Percentiles rank a stretch among this genome's conserved stretches.
Evolutionary conservation across 2,888 invertebrate species (phyloP).

Genomic region (Protodeltote pygarga): DNA sequence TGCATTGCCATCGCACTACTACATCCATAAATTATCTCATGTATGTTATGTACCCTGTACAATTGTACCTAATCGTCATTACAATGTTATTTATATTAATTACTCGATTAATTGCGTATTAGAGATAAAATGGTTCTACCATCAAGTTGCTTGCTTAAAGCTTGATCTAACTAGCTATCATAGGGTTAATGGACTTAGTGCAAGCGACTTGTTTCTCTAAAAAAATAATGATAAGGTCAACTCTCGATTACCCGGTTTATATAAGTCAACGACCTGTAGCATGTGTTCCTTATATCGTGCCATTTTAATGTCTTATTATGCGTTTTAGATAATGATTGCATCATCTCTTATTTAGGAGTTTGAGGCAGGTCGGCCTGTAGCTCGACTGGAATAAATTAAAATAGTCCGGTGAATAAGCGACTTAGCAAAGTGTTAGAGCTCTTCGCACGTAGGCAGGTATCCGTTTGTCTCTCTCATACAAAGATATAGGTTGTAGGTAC

Average conservation of each 20-base stretch:
- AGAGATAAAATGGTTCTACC: not conserved
- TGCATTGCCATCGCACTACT: slow-evolving; percentile 3
- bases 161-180: too few species aligned
- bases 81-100: slow-evolving; percentile 15
- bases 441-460: slow-evolving; percentile 22
- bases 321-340: slow-evolving; percentile 36
- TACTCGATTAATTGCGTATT: slow-evolving; percentile 23
- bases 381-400: slow-evolving; percentile 73
- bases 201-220: too few species aligned
- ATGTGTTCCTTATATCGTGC: slow-evolving; percentile 2
- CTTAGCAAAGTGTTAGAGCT: slow-evolving; percentile 14
- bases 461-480: slow-evolving; percentile 17
- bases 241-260: not conserved
- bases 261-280: slow-evolving; percentile 9
- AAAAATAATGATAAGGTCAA: too few species aligned
- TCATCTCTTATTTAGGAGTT: slow-evolving; percentile 39
- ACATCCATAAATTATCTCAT: too few species aligned
- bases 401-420: slow-evolving; percentile 77
- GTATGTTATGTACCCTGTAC: too few species aligned
- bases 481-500: slow-evolving; percentile 1
- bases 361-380: slow-evolving; percentile 43
- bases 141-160: too few species aligned
- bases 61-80: too few species aligned
- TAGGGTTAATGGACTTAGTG: too few species aligned
- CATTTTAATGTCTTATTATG: slow-evolving; percentile 4